A percentile compares a stretch with the other conserved stretches of the same genome.
These are phyloP conservation scores for Menura novaehollandiae DNA, from an alignment of 2,113 vertebrate genomes.

Conservation along the genomic window DNA sequence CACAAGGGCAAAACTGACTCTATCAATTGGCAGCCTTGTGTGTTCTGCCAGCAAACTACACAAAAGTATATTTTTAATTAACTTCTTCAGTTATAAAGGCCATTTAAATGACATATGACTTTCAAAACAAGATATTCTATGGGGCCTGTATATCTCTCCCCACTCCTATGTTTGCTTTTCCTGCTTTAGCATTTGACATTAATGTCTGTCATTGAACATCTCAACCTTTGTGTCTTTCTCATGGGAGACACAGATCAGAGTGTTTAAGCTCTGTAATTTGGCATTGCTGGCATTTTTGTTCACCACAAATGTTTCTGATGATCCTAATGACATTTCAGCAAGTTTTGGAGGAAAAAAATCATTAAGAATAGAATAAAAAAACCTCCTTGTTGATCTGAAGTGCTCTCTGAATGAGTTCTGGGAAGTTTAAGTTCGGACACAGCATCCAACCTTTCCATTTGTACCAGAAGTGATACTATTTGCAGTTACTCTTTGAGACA, in stretches of 20 bases:
- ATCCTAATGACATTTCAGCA: background rate
- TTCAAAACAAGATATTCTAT: conserved; percentile 20
- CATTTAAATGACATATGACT: conserved; percentile 11
- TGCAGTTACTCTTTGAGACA: background rate
- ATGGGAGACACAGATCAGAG: conserved; percentile 14
- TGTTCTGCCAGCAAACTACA: background rate
- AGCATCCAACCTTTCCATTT: background rate
- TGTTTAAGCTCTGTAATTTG: conserved; percentile 4
- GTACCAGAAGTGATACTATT: background rate
- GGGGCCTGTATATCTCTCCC: background rate
- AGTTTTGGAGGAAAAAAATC: background rate
- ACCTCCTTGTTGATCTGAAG: background rate
- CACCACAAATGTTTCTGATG: background rate
- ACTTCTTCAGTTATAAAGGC: background rate
- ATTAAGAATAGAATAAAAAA: background rate
- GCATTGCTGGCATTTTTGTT: background rate
- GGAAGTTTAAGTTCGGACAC: background rate
- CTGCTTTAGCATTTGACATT: conserved; percentile 12
- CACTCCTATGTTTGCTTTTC: background rate
- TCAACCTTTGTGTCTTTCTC: background rate
- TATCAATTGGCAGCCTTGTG: background rate
- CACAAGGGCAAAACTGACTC: background rate
- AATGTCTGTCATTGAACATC: conserved; percentile 47
- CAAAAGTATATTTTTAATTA: background rate
- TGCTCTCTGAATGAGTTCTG: background rate